Conservation (phyloP, 2,888 invertebrate genomes). For the Abrostola triplasia region DNA sequence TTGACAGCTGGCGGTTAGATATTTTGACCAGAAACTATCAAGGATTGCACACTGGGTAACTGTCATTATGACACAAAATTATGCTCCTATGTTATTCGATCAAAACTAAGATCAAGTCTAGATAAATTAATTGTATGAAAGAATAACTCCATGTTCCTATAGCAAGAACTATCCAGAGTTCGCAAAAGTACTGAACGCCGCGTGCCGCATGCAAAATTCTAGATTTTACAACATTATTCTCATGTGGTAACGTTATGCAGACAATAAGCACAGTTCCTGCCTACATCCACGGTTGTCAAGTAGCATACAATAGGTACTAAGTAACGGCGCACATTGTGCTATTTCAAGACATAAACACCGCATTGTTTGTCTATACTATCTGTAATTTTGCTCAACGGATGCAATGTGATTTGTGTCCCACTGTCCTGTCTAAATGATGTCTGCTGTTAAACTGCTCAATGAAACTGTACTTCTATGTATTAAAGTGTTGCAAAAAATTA, state of each 20-base stretch:
- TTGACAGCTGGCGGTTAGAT: too few relatives aligned
- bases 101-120: too few relatives aligned
- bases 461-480: constrained; percentile 12
- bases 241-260: constrained; percentile 1
- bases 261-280: constrained; percentile 20
- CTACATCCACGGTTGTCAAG: constrained; percentile 6
- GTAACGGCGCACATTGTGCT: constrained; percentile 37
- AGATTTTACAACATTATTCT: neutral
- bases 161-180: too few relatives aligned
- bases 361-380: constrained; percentile 51
- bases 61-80: too few relatives aligned
- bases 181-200: too few relatives aligned
- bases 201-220: neutral
- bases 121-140: too few relatives aligned
- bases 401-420: constrained; percentile 46
- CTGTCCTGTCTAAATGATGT: constrained; percentile 39
- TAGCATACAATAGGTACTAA: constrained; percentile 22
- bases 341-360: constrained; percentile 49
- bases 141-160: too few relatives aligned
- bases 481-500: too few relatives aligned
- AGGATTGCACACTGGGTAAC: too few relatives aligned
- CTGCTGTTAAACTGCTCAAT: constrained; percentile 35
- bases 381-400: constrained; percentile 39
- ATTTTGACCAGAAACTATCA: too few relatives aligned
- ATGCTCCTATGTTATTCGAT: too few relatives aligned